phyloP scores from a whole-genome alignment of 2,113 vertebrate species.

The Parus major region DNA sequence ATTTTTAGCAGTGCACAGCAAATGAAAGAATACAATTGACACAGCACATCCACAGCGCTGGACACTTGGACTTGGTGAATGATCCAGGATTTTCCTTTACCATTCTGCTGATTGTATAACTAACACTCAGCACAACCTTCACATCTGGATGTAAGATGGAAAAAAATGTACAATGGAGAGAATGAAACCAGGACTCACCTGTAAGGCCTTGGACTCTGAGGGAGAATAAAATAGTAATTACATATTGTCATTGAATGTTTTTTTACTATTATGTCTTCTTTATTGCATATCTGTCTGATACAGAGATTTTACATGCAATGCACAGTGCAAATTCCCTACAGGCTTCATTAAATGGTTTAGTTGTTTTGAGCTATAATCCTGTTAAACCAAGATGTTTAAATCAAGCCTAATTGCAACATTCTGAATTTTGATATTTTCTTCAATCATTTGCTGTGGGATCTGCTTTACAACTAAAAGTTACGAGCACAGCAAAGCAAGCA shows the following conservation, averaged over 20 bases:
- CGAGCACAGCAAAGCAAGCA: background rate
- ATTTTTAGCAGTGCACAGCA: accelerated
- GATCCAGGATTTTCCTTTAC: background rate
- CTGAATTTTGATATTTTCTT: background rate
- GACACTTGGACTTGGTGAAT: background rate
- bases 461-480: background rate
- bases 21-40: background rate
- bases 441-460: background rate
- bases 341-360: background rate
- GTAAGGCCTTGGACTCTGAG: background rate
- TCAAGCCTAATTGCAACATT: background rate
- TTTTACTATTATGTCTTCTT: background rate
- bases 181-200: background rate
- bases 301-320: background rate
- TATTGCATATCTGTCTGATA: background rate
- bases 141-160: background rate
- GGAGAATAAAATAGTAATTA: background rate
- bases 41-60: background rate
- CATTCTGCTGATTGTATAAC: accelerated
- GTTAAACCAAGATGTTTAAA: background rate
- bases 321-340: background rate
- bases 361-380: background rate
- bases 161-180: background rate
- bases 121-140: background rate
- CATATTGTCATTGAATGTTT: background rate